Evolutionary conservation across 2,888 invertebrate species (phyloP), one percentile per base, ranked within the genome.

Genomic region (Thymelicus acteon): DNA sequence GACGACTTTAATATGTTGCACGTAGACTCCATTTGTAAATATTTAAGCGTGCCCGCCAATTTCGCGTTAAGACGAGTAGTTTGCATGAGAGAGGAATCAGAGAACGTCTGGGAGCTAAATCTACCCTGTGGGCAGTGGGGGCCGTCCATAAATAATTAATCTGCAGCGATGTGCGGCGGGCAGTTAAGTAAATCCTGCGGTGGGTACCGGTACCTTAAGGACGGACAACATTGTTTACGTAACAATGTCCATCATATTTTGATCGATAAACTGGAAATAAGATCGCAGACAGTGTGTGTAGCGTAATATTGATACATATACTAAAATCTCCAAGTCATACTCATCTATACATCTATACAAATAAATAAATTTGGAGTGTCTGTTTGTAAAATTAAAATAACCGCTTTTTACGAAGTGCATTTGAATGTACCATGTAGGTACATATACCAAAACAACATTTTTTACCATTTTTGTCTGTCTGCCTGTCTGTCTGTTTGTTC

Each of bases 61-160:
- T 90, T 91, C 83, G 87, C 85, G 86, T 86, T 92, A 91, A 92
- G 92, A 91, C 89, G 86, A 89, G 89, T 91, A 90, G 91, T 92
- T 92, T 91, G 90, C 91, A 90, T 91, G 90, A 86, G 89, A 87
- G 89, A 90, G 91, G 85, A 90, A 88, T 88, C 87, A 85, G 80
- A 82, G 86, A 87, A 82, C 86, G 92, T 92, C 93, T 93, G 91
- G 90, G 86, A 86, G 88, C 88, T 91, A 90, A 92, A 88, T 84
- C 91, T 88, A 82, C 87, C 90, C 89, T 80, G 78, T 82, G 84
- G 87, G 82, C 85, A 84, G 82, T 79, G 85, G 84, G 89, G 86
- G 83, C 80, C 79, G 84, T 82, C 86, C 89, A 89, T 93, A 93
- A 93, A 93, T 93, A 93, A 93, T 93, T 93, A 92, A 93, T 93